Base-by-base conservation (phyloP, 2,888 invertebrate species). In the Drosophila peninsularis region DNA sequence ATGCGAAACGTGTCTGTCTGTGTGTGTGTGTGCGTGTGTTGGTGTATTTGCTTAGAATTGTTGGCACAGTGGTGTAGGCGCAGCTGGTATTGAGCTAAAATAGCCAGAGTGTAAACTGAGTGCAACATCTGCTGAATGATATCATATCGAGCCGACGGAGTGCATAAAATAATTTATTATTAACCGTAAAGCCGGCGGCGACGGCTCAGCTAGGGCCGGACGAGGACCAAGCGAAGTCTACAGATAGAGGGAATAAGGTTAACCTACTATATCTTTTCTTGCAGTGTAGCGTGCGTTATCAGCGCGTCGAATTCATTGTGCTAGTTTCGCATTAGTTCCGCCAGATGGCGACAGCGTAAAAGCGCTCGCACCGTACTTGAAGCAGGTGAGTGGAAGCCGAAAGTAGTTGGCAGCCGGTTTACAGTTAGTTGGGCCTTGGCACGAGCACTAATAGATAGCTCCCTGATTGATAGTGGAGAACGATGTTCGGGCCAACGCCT, bases 401-500 rank as follows among this genome's bases (percentile, higher is more conserved):
- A 13, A 34, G 32, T 19, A 49, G 34, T 21, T 24, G 13, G 39
- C 21, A 34, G 32, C 45, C 52, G 19, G 36, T 30, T 14, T 50
- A 17, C 52, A 52, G 32, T 52, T 30, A 36, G 14, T 32, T 24
- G 47, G 42, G 13, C 52, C 52, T 37, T 52, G 24, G 52, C 50
- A 24, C n/a, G 32, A 45, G 52, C 41, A 27, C 49, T 42, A 41
- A 65, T 60, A 62, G 52, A 69, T 62, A 65, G 44, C 56, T 64
- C 47, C 58, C 49, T 77, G 55, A 84, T 87, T 81, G 71, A 71
- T 75, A 80, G 82, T 84, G 78, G 13, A 68, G 60, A 84, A 80
- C 24, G 62, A 53, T 84, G 83, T 84, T 49, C 56, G 21, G 21
- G 37, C 32, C 45, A 21, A 47, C 24, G 14, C 27, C 61, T 74